phyloP scores from a whole-genome alignment of 2,797 vertebrate species.

The Rhinophrynus dorsalis region DNA sequence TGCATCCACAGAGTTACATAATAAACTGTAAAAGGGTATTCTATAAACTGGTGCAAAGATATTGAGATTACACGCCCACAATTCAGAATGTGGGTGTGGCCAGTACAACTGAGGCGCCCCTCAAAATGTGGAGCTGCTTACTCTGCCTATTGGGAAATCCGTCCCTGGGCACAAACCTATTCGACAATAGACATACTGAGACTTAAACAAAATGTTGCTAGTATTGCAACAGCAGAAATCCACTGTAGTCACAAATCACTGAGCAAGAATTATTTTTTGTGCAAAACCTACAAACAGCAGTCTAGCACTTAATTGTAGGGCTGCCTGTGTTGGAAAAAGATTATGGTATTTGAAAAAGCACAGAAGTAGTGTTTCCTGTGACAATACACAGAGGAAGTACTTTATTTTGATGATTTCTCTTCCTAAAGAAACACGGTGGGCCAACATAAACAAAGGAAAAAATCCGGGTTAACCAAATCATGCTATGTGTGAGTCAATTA shows the following conservation, averaged over 20 bases:
- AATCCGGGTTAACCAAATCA: constrained; percentile 70
- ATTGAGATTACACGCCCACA: too few relatives aligned
- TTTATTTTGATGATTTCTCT: constrained; percentile 75
- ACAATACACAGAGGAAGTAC: constrained; percentile 81
- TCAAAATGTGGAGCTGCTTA: too few relatives aligned
- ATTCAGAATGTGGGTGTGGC: too few relatives aligned
- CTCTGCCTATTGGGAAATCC: too few relatives aligned
- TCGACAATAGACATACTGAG: too few relatives aligned
- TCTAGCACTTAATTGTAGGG: constrained; percentile 24
- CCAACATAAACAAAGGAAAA: constrained; percentile 74
- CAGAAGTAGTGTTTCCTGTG: constrained; percentile 78
- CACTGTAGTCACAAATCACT: not conserved
- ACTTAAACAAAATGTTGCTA: not conserved
- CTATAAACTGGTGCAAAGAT: too few relatives aligned
- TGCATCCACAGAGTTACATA: too few relatives aligned
- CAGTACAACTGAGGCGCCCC: too few relatives aligned
- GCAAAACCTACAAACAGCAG: not conserved
- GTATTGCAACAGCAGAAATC: not conserved
- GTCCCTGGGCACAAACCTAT: too few relatives aligned
- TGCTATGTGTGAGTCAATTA: constrained; percentile 20
- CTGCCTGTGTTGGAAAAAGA: constrained; percentile 60
- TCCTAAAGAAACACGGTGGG: constrained; percentile 73
- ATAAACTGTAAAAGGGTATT: too few relatives aligned
- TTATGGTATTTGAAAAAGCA: constrained; percentile 71
- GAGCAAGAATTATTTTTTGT: not conserved